phyloP scores from a whole-genome alignment of 2,113 vertebrate species.

The Centropus bengalensis region DNA sequence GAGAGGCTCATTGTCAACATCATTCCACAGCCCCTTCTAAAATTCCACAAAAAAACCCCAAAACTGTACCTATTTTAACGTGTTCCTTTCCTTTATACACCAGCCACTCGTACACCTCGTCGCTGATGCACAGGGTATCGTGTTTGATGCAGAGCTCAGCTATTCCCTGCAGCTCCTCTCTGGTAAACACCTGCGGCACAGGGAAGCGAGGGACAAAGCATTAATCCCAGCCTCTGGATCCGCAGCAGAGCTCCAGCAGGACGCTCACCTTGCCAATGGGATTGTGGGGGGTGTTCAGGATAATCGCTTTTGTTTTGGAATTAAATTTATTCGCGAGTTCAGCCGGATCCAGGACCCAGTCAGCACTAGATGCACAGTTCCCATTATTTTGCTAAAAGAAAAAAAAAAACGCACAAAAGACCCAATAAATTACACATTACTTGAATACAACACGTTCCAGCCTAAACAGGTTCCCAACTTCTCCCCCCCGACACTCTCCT shows the following conservation, averaged over 20 bases:
- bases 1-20: background rate
- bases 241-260: background rate
- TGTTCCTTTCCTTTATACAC: slow-evolving; percentile 90
- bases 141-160: slow-evolving; percentile 93
- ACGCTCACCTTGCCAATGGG: slow-evolving; percentile 90
- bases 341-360: slow-evolving; percentile 88
- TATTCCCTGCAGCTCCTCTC: slow-evolving; percentile 89
- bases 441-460: background rate
- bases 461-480: background rate
- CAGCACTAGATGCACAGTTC: slow-evolving; percentile 78
- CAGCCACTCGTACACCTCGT: slow-evolving; percentile 98
- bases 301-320: slow-evolving; percentile 93
- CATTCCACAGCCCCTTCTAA: background rate
- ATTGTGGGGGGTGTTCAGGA: slow-evolving; percentile 95
- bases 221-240: background rate
- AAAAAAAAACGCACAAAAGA: background rate
- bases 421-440: background rate
- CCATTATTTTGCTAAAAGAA: slow-evolving; percentile 77
- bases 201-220: background rate
- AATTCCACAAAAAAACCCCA: background rate
- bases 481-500: background rate
- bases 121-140: slow-evolving; percentile 93
- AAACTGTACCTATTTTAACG: slow-evolving; percentile 89
- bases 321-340: slow-evolving; percentile 94
- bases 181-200: slow-evolving; percentile 84